phyloP scores from a whole-genome alignment of 2,888 invertebrate genomes.

The Sympetrum striolatum region DNA sequence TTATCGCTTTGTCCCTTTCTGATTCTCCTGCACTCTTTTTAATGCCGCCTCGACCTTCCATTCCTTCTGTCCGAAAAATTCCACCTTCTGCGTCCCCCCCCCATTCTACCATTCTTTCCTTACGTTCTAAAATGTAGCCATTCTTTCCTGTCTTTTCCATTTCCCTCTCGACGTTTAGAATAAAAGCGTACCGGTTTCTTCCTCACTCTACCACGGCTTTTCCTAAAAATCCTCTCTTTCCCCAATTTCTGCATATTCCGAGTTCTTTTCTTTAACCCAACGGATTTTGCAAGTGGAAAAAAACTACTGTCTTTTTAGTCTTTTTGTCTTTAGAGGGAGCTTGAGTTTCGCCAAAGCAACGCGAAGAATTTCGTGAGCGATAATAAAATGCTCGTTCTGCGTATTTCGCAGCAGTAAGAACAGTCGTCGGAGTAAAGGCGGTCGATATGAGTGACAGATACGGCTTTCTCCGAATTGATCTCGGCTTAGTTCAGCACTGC shows the following conservation, averaged over 20 bases:
- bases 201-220: neutral
- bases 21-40: neutral
- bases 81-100: neutral
- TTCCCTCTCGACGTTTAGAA: neutral
- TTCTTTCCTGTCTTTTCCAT: neutral
- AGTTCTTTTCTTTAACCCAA: neutral
- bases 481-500: neutral
- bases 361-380: neutral
- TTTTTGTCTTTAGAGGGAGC: neutral
- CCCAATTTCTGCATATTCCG: neutral
- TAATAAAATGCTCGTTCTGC: neutral
- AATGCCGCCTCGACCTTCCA: constrained; percentile 4
- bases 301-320: neutral
- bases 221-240: neutral
- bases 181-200: neutral
- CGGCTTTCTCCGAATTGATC: neutral
- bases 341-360: neutral
- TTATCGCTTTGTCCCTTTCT: neutral
- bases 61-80: neutral
- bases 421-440: neutral
- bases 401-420: neutral
- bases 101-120: neutral
- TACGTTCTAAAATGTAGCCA: neutral
- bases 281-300: neutral
- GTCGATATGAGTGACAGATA: neutral